Evolutionary conservation across 2,797 vertebrate species (phyloP).

Genomic region (Thripadectes ignobilis): DNA sequence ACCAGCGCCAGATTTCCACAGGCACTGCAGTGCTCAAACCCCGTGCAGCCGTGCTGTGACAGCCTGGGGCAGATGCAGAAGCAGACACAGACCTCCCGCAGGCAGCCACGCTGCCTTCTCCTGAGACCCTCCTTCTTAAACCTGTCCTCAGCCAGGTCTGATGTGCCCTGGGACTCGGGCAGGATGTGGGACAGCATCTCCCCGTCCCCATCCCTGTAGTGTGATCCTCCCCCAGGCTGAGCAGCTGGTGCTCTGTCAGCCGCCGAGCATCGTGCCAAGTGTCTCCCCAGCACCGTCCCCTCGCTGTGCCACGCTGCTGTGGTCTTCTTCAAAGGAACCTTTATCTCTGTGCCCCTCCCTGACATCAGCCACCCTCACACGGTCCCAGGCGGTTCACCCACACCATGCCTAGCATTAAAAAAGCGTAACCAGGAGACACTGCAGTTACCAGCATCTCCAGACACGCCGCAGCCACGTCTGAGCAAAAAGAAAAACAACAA

Average conservation of each 20-base stretch:
- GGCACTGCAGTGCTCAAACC: not conserved
- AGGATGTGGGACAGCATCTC: not conserved
- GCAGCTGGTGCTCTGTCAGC: not conserved
- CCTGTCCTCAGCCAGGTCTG: fast-evolving
- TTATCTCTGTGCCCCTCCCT: not conserved
- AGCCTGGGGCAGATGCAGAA: not conserved
- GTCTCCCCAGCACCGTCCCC: not conserved
- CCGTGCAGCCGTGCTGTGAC: fast-evolving
- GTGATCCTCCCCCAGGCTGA: not conserved
- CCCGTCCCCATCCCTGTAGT: not conserved
- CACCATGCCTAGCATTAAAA: not conserved
- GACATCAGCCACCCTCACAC: not conserved
- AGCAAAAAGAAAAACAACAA: not conserved
- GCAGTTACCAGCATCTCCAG: not conserved
- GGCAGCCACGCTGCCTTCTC: not conserved
- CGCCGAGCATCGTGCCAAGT: not conserved
- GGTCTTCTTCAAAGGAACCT: not conserved
- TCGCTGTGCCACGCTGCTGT: not conserved
- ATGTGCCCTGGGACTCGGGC: not conserved
- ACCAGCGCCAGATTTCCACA: not conserved
- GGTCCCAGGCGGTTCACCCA: not conserved
- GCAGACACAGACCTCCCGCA: fast-evolving
- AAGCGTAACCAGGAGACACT: not conserved
- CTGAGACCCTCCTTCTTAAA: not conserved
- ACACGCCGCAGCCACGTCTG: not conserved